Conservation (phyloP, 2,113 vertebrate genomes). For the Menura novaehollandiae region DNA sequence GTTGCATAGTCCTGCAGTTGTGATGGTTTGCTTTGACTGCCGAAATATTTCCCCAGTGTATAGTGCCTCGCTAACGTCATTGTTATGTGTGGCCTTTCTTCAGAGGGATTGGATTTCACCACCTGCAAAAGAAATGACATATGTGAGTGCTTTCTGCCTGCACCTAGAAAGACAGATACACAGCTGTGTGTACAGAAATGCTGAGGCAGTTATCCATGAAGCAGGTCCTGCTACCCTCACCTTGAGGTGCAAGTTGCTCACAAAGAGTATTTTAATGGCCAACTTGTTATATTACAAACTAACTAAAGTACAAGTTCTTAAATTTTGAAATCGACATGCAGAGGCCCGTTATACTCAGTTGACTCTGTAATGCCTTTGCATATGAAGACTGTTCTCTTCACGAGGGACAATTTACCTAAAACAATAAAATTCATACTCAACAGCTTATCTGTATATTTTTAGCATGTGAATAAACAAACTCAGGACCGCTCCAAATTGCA, state of each 20-base stretch:
- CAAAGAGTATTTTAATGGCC: neutral
- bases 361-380: neutral
- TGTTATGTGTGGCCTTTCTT: conserved; percentile 64
- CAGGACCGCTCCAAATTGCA: neutral
- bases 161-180: neutral
- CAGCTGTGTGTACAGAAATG: neutral
- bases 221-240: neutral
- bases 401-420: neutral
- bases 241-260: neutral
- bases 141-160: conserved; percentile 4
- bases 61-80: conserved; percentile 70
- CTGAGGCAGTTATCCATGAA: neutral
- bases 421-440: neutral
- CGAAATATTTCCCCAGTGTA: conserved; percentile 61
- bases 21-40: conserved; percentile 49
- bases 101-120: conserved; percentile 77
- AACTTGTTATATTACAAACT: neutral
- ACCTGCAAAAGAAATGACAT: conserved; percentile 77
- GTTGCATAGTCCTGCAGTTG: conserved; percentile 45
- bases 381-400: neutral
- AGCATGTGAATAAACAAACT: neutral
- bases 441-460: neutral
- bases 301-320: neutral
- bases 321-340: neutral
- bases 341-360: neutral